These are phyloP conservation scores for Hypomesus transpacificus DNA, from an alignment of 2,113 vertebrate genomes.

Conservation along the genomic window DNA sequence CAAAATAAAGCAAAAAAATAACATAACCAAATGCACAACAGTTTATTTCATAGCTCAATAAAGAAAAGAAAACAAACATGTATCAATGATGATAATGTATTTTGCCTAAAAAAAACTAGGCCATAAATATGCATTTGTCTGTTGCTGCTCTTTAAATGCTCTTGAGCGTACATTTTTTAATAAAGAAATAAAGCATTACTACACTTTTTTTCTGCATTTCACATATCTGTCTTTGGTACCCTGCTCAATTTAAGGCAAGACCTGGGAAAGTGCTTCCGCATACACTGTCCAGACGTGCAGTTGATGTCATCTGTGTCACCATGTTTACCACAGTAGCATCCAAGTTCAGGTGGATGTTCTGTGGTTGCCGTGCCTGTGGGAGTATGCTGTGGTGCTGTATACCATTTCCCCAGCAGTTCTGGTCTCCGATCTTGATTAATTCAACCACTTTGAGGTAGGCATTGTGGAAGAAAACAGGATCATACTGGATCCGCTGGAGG, in stretches of 20 bases:
- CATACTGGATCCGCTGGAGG: neutral
- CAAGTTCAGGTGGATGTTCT: neutral
- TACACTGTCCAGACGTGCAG: neutral
- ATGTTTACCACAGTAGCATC: constrained; percentile 7
- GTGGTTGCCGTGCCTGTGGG: neutral
- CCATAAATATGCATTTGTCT: no score
- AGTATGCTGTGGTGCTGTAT: constrained; percentile 1
- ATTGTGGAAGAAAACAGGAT: neutral
- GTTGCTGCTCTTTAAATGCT: neutral
- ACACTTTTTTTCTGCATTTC: neutral
- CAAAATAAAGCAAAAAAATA: no score
- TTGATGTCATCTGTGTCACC: constrained; percentile 1
- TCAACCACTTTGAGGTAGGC: neutral
- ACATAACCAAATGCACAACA: no score
- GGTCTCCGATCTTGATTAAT: neutral
- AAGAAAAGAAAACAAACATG: no score
- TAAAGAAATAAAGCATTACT: neutral
- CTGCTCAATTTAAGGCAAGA: no score
- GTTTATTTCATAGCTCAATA: no score
- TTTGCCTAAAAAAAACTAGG: no score
- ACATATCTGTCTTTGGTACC: neutral
- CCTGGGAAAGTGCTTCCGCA: no score
- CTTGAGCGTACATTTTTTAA: neutral
- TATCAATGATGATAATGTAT: no score
- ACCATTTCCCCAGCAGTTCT: constrained; percentile 10